Evolutionary conservation across 2,797 vertebrate genomes (phyloP), one percentile per base, ranked within the genome.

Genomic region (Xyrichtys novacula): DNA sequence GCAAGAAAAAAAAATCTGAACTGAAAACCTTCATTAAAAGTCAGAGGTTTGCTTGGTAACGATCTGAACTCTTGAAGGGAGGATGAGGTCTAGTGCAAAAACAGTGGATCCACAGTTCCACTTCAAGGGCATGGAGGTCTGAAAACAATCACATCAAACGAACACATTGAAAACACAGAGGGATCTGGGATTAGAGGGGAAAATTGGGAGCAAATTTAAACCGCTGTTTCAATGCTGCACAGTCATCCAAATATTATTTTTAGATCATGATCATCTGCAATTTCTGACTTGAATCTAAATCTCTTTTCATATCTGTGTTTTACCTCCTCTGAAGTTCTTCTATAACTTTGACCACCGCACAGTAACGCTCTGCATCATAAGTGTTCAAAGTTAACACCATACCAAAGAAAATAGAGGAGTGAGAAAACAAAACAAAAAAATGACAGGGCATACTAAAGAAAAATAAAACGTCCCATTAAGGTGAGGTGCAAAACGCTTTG

Each of bases 401-500:
- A 29, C 26, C 26, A 29, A 8, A 42, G 9, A 28, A 74, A 83
- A 75, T 61, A 34, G 56, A 80, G 64, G 53, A 63, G 53, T 17
- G 60, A 63, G 48, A 48, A 69, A 76, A 67, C 34, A 65, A 68
- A 62, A 61, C 43, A 23, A 23, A 14, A 6, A 4, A 26, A 75
- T 25, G n/a, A n/a, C n/a, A 20, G 69, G 59, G 4, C 7, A 40
- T 64, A 68, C 64, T 10, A 47, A 63, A 52, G 22, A 49, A 65
- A 54, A 69, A 42, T 19, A 1, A 68, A 66, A 80, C 71, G 77
- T 85, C 87, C 74, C 81, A 83, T 55, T 80, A 78, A 88, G 78
- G 73, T 91, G 89, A 88, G 90, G 92, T 94, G 92, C 93, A 93
- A 94, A 94, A 90, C 66, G 86, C 83, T 90, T 93, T 91, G 88